Base-by-base conservation (phyloP, 92 coral and sea anemone species). In the Porites evermanni region DNA sequence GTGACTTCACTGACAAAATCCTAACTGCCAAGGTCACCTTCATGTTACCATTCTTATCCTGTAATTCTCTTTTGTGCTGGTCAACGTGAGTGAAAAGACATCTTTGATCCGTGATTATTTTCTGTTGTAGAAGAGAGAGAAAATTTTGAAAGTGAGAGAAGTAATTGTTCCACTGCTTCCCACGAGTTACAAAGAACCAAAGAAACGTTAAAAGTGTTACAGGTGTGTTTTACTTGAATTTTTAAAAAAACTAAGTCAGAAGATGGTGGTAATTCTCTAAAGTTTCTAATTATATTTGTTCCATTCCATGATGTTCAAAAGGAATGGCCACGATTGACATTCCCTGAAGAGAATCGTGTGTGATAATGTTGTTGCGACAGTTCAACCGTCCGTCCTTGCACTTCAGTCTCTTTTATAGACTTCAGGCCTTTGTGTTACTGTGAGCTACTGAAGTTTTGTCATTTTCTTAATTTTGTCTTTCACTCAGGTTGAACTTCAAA, bases 181-280 rank as follows among this genome's bases (percentile, higher is more conserved):
- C 89, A 88, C 53, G 92, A 94, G 68, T 85, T 94, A 64, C 95
- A 92, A 38, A 89, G 72, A 60, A 92, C 89, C 61, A 94, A 94
- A 71, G 98, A 90, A 53, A 90, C 88, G 72, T 85, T 94, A 38
- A 78, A 68, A 50, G 84, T 91, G 70, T 16, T 94, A 29, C 93
- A 94, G 94, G 97, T 94, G 20, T 64, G 86, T 72, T 38, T 38
- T 38, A 38, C 5, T 38, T 6, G 47, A 38, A 38, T 38, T 38
- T 6, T 38, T 4, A 4, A 38, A 38, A 38, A 38, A 38, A 38
- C 47, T 38, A 38, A 38, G 47, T 38, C 47, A 38, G 5, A 38
- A 71, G 53, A 10, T 51, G 29, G 1, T 77, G 29, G 12, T 11
- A 60, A 63, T 61, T 8, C 2, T 29, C 7, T 53, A 14, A 1